Percentiles rank a stretch among this genome's conserved stretches.
phyloP scores from a whole-genome alignment of 2,113 vertebrate genomes.

The Alaudala cheleensis region DNA sequence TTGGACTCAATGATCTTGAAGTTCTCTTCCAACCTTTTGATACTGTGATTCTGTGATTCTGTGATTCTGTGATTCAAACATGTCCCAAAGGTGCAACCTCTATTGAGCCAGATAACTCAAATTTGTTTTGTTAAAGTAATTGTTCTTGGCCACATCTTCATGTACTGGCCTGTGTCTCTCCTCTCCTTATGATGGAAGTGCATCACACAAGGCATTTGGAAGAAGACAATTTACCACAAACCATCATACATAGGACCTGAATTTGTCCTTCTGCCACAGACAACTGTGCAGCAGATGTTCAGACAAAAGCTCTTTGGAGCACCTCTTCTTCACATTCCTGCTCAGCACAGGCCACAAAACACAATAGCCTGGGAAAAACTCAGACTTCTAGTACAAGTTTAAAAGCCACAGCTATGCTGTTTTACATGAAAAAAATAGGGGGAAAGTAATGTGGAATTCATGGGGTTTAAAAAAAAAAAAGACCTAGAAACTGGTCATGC shows the following conservation, averaged over 20 bases:
- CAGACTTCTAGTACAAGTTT: neutral
- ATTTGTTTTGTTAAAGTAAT: neutral
- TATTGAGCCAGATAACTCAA: neutral
- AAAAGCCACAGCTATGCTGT: neutral
- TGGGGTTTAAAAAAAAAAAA: neutral
- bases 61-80: neutral
- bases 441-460: neutral
- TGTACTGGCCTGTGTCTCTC: neutral
- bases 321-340: neutral
- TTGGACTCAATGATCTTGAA: neutral
- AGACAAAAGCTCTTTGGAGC: neutral
- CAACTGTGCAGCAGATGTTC: neutral
- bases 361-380: neutral
- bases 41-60: neutral
- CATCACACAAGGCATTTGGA: neutral
- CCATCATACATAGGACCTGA: neutral
- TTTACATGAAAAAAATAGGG: neutral
- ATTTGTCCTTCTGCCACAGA: neutral
- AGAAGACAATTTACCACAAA: neutral
- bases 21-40: neutral
- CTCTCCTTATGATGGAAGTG: neutral
- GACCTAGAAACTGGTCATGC: neutral
- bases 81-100: rapidly evolving
- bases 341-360: neutral
- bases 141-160: neutral